Evolutionary conservation across 1,140 invertebrate species (phyloP), one percentile per base, ranked within the genome.

Genomic region (Ericerus pela): DNA sequence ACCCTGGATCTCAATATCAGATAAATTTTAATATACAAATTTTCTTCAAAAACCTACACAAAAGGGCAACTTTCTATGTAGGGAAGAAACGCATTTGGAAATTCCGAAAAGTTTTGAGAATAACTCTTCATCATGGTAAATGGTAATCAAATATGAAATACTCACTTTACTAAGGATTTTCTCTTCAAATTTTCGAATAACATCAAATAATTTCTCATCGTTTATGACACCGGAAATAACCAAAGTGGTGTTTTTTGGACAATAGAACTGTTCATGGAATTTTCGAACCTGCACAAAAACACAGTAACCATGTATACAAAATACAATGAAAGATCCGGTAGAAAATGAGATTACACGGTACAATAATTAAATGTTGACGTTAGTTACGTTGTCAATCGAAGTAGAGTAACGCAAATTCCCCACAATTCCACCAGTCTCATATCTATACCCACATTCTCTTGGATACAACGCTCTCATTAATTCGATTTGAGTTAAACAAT

Each of bases 231-330:
- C 91, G 37, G 81, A 81, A 47, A 95, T 79, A 55, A 92, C 83
- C 2, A 95, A 69, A 58, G 80, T 81, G 41, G 94, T 69, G 70
- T 96, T 96, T 69, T 91, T 87, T n/a, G 90, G 79, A 29, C 88
- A 74, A 69, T 96, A 96, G 70, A 85, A 93, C 53, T 84, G 72
- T 63, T 81, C 80, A 65, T 96, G 92, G 64, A 84, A 96, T 29
- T 77, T 71, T 60, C 72, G 76, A 22, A 87, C 80, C 83, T 87
- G 61, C 41, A 51, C 64, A 54, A 69, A 70, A 57, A 53, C 18
- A 62, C 57, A 58, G 60, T 36, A 26, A 62, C 27, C 10, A 51
- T 38, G 61, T 36, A 24, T 51, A 57, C 53, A 47, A 24, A 58
- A 52, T 43, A 55, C 55, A 58, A 22, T 30, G 52, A 38, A 41